A percentile compares a stretch with the other conserved stretches of the same genome.
phyloP scores from a whole-genome alignment of 2,113 vertebrate genomes.

The Cephalopterus ornatus region DNA sequence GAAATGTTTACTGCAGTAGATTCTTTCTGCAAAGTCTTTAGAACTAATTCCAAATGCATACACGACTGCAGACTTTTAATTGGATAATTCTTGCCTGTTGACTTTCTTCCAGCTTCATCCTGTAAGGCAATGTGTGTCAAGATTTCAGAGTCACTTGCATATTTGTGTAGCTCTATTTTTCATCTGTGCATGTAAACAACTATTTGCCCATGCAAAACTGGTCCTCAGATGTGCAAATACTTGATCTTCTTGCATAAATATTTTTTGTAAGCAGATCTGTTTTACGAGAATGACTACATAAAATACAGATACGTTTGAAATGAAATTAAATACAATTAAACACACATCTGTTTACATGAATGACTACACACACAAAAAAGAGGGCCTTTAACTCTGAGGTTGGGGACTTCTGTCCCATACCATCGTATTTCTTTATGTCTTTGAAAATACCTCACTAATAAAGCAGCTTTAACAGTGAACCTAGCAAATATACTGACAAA shows the following conservation, averaged over 20 bases:
- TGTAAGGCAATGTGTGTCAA: slow-evolving; percentile 35
- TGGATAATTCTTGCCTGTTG: slow-evolving; percentile 58
- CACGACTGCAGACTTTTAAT: background rate
- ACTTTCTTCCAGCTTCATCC: slow-evolving; percentile 46
- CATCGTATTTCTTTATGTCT: background rate
- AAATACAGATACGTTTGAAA: slow-evolving; percentile 39
- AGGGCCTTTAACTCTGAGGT: background rate
- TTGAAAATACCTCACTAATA: background rate
- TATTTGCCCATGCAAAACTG: slow-evolving; percentile 45
- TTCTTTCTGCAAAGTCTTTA: slow-evolving; percentile 41
- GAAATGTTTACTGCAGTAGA: slow-evolving; percentile 41
- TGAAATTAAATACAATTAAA: slow-evolving; percentile 2
- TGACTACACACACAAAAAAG: background rate
- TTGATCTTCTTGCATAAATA: slow-evolving; percentile 33
- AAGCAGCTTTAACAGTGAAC: background rate
- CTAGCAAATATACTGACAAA: background rate
- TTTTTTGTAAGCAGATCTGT: slow-evolving; percentile 19
- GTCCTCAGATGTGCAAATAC: slow-evolving; percentile 46
- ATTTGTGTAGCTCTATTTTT: slow-evolving; percentile 26
- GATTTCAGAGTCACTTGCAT: slow-evolving; percentile 33
- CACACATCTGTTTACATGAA: background rate
- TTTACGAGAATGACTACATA: background rate
- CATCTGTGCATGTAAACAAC: background rate
- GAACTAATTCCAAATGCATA: slow-evolving; percentile 66
- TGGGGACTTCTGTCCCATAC: background rate